These are phyloP conservation scores for Pleuronectes platessa DNA, from an alignment of 2,113 vertebrate genomes.

Conservation along the genomic window DNA sequence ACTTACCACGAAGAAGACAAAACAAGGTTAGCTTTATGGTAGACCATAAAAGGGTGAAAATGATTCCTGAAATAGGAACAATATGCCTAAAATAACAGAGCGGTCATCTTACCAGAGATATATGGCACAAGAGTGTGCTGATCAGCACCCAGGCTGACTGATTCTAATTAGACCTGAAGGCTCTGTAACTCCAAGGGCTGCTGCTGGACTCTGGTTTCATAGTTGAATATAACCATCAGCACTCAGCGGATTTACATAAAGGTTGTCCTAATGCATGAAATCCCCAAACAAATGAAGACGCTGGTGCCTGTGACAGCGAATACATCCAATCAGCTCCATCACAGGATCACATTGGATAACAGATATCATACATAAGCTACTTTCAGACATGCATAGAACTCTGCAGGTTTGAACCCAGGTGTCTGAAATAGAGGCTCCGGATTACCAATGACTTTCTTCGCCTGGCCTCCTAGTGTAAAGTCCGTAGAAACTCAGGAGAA, in stretches of 20 bases:
- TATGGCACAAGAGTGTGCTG: slow-evolving; percentile 52
- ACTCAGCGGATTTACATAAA: slow-evolving; percentile 66
- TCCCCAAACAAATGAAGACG: slow-evolving; percentile 56
- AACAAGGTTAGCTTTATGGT: slow-evolving; percentile 50
- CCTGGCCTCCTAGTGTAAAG: too few relatives aligned
- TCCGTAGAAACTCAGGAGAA: too few relatives aligned
- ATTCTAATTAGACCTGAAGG: slow-evolving; percentile 71
- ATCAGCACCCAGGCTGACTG: slow-evolving; percentile 57
- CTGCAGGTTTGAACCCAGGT: too few relatives aligned
- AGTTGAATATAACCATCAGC: slow-evolving; percentile 68
- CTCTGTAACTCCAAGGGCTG: slow-evolving; percentile 55
- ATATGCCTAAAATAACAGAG: slow-evolving; percentile 64
- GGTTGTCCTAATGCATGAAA: slow-evolving; percentile 61
- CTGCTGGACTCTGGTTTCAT: slow-evolving; percentile 69
- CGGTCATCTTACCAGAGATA: slow-evolving; percentile 57
- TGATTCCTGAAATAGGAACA: slow-evolving; percentile 62
- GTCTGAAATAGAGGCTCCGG: too few relatives aligned
- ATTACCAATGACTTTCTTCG: too few relatives aligned
- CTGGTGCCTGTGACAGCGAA: slow-evolving; percentile 31
- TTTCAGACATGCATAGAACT: not conserved
- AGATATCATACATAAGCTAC: not conserved
- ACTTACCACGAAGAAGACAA: slow-evolving; percentile 34
- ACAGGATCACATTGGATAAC: not conserved
- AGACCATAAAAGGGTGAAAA: slow-evolving; percentile 55
- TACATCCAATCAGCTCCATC: not conserved